Conservation (phyloP, 2,113 vertebrate species). For the Rhegmatorhina hoffmannsi region DNA sequence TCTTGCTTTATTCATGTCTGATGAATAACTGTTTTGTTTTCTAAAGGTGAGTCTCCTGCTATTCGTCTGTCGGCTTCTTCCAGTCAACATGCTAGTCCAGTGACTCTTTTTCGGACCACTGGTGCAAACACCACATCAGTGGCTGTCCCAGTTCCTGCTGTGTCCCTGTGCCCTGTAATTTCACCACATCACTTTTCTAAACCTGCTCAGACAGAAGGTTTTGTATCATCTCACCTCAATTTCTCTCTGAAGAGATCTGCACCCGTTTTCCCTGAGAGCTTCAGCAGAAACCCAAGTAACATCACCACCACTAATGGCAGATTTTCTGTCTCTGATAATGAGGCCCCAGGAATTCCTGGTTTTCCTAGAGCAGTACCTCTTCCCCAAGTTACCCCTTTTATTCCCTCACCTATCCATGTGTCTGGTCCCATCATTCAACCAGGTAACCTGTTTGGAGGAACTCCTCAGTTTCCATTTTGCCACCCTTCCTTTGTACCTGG, state of each 20-base stretch:
- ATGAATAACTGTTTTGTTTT: conserved; percentile 44
- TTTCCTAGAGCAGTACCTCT: conserved; percentile 67
- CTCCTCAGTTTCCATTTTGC: conserved; percentile 67
- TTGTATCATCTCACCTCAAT: conserved; percentile 46
- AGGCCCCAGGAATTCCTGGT: conserved; percentile 46
- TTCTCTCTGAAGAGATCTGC: conserved; percentile 64
- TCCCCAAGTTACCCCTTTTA: conserved; percentile 51
- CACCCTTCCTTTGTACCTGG: conserved; percentile 74
- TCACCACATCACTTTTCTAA: conserved; percentile 57
- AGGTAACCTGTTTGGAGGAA: conserved; percentile 54
- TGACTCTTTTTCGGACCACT: conserved; percentile 73
- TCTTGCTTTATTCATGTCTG: not conserved
- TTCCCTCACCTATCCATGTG: conserved; percentile 62
- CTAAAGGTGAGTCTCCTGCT: conserved; percentile 68
- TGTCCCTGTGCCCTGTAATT: conserved; percentile 51
- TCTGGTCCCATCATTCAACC: conserved; percentile 53
- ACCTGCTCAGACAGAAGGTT: conserved; percentile 54
- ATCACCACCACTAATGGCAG: conserved; percentile 55
- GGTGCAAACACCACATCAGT: conserved; percentile 60
- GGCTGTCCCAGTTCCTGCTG: conserved; percentile 50
- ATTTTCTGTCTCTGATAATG: conserved; percentile 60
- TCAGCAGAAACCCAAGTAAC: conserved; percentile 57
- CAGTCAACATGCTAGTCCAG: conserved; percentile 61
- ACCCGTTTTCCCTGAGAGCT: conserved; percentile 57
- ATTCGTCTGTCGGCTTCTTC: conserved; percentile 59